Evolutionary conservation across 2,888 invertebrate species (phyloP).

Genomic region (Clostera curtula): DNA sequence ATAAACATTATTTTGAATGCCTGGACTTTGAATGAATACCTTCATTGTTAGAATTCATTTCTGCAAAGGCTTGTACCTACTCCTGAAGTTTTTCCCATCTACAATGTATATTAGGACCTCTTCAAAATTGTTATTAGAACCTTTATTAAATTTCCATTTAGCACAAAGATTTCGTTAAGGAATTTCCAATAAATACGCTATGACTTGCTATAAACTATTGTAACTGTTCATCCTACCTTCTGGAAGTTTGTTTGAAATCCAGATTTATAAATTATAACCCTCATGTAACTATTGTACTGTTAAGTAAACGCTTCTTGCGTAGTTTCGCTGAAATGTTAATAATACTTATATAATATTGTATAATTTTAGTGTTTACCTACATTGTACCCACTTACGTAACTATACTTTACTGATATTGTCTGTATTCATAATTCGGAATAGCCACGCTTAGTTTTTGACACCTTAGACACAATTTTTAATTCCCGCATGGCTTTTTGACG

Average conservation of each 20-base stretch:
- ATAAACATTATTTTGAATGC: conserved; percentile 66
- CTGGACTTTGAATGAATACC: conserved; percentile 47
- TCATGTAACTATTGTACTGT: conserved; percentile 60
- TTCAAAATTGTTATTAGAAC: no score
- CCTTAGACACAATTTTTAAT: conserved; percentile 37
- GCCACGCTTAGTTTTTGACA: conserved; percentile 52
- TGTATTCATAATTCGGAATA: conserved; percentile 57
- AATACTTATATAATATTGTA: conserved; percentile 62
- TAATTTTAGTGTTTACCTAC: conserved; percentile 69
- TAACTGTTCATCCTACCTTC: conserved; percentile 50
- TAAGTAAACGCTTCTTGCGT: conserved; percentile 70
- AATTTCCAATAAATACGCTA: no score
- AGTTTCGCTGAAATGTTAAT: conserved; percentile 61
- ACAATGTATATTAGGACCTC: no score
- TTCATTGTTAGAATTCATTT: conserved; percentile 59
- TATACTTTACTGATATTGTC: conserved; percentile 64
- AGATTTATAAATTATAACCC: conserved; percentile 52
- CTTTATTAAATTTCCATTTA: no score
- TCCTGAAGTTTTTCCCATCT: conserved; percentile 33
- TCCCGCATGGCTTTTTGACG: conserved; percentile 64
- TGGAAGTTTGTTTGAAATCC: conserved; percentile 57
- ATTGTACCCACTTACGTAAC: conserved; percentile 66
- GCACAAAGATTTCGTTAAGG: no score
- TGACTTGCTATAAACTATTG: no score
- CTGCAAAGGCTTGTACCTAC: conserved; percentile 53